Evolutionary conservation across 2,888 invertebrate species (phyloP), one percentile per base, ranked within the genome.

Genomic region (Sisyra nigra): DNA sequence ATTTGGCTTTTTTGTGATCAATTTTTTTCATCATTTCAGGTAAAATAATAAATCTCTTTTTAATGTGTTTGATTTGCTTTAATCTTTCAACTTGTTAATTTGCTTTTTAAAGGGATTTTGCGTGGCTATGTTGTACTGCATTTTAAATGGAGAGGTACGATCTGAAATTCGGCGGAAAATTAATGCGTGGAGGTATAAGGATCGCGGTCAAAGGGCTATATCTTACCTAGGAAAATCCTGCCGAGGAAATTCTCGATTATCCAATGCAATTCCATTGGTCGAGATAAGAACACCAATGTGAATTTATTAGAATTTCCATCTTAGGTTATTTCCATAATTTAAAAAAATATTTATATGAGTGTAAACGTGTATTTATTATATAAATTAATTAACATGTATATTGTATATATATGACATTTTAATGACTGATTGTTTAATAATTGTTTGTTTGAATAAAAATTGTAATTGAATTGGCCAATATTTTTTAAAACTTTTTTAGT

Each of bases 11-110:
- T 76, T 52, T 68, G 68, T 45, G 78, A 78, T 55, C 74, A 74
- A 56, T 64, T 73, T 17, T 76, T 78, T 52, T 71, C 72, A 6
- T 76, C 77, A 1, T 76, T 76, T 53, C 78, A 79, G 66, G 78
- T 76, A 59, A 54, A 50, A 36, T n/a, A 14, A 14, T 14, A 29
- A 10, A 36, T 11, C 17, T 15, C 18, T 35, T 9, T 34, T 34
- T 3, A 10, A n/a, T 42, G 10, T 24, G 1, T 9, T 6, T 14
- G 2, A 8, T 13, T 19, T 17, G 1, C 1, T 7, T 10, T 11
- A 17, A 36, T 9, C 9, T n/a, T 9, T 9, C 8, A 30, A 8
- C 30, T 30, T 8, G 4, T 10, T n/a, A 9, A 3, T n/a, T 3
- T 11, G n/a, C n/a, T n/a, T n/a, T n/a, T n/a, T n/a, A n/a, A n/a